Conservation (phyloP, 1,140 invertebrate genomes). For the Leptinotarsa texana region DNA sequence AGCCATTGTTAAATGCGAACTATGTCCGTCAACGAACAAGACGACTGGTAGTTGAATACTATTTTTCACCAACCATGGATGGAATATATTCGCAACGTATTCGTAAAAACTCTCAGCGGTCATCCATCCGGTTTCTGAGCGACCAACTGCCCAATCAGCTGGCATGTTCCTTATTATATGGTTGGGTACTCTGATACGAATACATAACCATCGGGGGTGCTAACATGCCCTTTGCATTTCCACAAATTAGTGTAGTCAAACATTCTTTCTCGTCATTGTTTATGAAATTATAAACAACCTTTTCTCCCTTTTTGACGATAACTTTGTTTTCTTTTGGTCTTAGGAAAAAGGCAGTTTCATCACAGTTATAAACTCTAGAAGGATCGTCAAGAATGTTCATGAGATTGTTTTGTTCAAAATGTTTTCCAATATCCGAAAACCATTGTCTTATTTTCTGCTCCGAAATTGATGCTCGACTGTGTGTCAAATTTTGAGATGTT, state of each 20-base stretch:
- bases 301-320: conserved; percentile 5
- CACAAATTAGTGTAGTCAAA: neutral
- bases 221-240: neutral
- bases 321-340: conserved; percentile 6
- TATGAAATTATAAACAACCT: conserved; percentile 6
- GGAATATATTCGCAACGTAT: conserved; percentile 13
- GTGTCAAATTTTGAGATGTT: conserved; percentile 9
- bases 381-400: conserved; percentile 5
- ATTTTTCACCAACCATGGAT: conserved; percentile 7
- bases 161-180: conserved; percentile 7
- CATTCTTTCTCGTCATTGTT: conserved; percentile 8
- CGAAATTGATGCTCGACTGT: neutral
- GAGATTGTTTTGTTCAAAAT: conserved; percentile 8
- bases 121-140: conserved; percentile 8
- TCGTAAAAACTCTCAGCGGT: neutral
- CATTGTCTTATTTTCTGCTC: conserved; percentile 8
- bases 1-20: conserved; percentile 9
- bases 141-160: conserved; percentile 1
- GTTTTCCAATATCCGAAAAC: conserved; percentile 1
- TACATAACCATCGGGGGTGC: conserved; percentile 3
- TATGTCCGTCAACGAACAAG: conserved; percentile 11
- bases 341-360: conserved; percentile 5
- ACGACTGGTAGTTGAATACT: conserved; percentile 5
- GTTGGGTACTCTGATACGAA: conserved; percentile 5
- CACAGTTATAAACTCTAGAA: conserved; percentile 8